Evolutionary conservation across 2,888 invertebrate species (phyloP), one percentile per base, ranked within the genome.

Genomic region (Agrilus mali): DNA sequence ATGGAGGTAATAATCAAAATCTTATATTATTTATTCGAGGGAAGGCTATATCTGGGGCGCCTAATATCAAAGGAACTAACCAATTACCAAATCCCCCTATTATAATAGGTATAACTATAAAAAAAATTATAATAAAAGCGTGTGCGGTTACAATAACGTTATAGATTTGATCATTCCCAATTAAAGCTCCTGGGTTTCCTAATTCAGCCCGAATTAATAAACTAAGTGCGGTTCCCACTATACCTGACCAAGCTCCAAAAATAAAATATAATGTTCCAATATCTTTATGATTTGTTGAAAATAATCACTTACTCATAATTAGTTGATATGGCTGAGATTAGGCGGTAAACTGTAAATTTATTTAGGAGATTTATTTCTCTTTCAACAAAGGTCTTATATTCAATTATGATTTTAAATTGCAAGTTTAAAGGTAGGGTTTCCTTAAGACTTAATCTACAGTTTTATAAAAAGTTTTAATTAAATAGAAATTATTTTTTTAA

Each of bases 1-100:
- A 78, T 0, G 82, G 80, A 0, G 80, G 80, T n/a, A 86, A 50
- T 43, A 87, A 50, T 73, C 86, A 86, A 71, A 86, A 87, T 63
- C 84, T 85, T 75, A 86, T 79, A 71, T 85, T 86, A 75, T 87
- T 87, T 73, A 87, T 73, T 60, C 84, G 84, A 0, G 86, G 86
- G 41, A 85, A 86, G 8, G 82, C 80, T 71, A 87, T 86, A 74
- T 88, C 86, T 3, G 83, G 82, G 0, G 80, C 78, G 49, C 80
- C 81, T 58, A 86, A 55, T 72, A 86, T 82, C 66, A 86, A 54
- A 5, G 86, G 86, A 0, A 86, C 68, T 63, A 87, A 57, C 76
- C 83, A 86, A 66, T 88, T 88, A 48, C 86, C 86, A 72, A 87
- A 87, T 57, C 86, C 85, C 43, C 86, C 86, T 71, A 82, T 79